A percentile compares a stretch with the other conserved stretches of the same genome.
These are phyloP conservation scores for Corydoras maculifer DNA, from an alignment of 2,113 vertebrate species.

Conservation along the genomic window DNA sequence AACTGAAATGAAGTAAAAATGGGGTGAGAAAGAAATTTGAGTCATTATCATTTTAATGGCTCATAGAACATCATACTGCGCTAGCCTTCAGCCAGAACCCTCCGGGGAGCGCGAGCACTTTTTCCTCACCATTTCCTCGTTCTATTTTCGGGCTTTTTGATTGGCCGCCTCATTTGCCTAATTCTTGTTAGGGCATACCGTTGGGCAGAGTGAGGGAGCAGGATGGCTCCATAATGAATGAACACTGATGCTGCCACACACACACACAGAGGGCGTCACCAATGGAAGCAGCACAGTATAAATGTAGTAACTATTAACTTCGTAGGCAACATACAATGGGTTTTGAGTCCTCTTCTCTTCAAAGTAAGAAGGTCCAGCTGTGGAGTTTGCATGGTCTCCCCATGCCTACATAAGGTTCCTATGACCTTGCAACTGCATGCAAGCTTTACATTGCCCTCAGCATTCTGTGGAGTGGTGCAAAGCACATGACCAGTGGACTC, in stretches of 20 bases:
- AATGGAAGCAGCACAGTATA: too few relatives aligned
- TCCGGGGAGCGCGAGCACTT: background rate
- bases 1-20: too few relatives aligned
- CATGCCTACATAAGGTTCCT: too few relatives aligned
- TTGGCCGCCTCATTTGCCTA: slow-evolving; percentile 38
- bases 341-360: too few relatives aligned
- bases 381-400: too few relatives aligned
- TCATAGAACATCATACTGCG: slow-evolving; percentile 8
- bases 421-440: too few relatives aligned
- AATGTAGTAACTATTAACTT: too few relatives aligned
- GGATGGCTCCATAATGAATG: slow-evolving; percentile 39
- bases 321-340: too few relatives aligned
- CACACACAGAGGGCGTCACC: background rate
- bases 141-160: slow-evolving; percentile 29
- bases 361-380: too few relatives aligned
- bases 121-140: slow-evolving; percentile 20
- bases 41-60: slow-evolving; percentile 30
- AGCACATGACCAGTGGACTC: too few relatives aligned
- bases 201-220: slow-evolving; percentile 22
- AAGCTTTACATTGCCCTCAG: too few relatives aligned
- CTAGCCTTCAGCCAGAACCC: slow-evolving; percentile 14
- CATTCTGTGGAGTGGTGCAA: too few relatives aligned
- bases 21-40: background rate
- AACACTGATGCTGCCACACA: background rate
- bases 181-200: slow-evolving; percentile 37